phyloP scores from a whole-genome alignment of 2,797 vertebrate genomes.

The Spinibarbus caldwelli region DNA sequence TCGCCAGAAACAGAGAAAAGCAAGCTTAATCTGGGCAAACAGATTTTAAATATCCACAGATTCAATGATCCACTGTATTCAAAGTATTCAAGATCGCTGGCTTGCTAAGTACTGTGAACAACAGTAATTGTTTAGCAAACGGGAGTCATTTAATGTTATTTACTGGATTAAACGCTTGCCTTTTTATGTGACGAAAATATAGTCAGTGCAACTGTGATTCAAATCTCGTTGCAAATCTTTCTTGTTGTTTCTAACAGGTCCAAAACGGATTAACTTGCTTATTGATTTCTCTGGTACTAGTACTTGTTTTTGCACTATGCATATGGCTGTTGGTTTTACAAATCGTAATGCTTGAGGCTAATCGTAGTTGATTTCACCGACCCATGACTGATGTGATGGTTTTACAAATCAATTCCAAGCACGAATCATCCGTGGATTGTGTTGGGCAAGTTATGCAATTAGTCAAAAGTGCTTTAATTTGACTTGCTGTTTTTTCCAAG shows the following conservation, averaged over 20 bases:
- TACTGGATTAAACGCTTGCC: not conserved
- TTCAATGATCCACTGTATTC: not conserved
- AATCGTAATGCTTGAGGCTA: not conserved
- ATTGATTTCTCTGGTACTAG: constrained; percentile 1
- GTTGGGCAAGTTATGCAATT: not conserved
- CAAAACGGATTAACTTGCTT: not conserved
- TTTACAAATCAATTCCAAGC: not conserved
- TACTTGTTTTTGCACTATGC: not conserved
- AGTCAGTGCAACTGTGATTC: not conserved
- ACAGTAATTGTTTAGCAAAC: not conserved
- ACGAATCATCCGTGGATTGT: not conserved
- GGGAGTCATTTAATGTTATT: not conserved
- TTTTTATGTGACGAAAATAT: not conserved
- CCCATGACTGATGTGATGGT: not conserved
- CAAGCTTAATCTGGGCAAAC: not conserved
- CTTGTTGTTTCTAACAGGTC: not conserved
- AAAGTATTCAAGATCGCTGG: not conserved
- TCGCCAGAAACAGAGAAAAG: not conserved
- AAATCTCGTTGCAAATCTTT: not conserved
- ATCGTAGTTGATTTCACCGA: not conserved
- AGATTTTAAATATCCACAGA: not conserved
- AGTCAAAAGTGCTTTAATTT: too few species aligned
- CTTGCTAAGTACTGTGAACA: not conserved
- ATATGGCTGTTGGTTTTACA: not conserved
- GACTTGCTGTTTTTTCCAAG: not conserved